Conservation (phyloP, 2,797 vertebrate species). For the Atherinosoma microstoma region DNA sequence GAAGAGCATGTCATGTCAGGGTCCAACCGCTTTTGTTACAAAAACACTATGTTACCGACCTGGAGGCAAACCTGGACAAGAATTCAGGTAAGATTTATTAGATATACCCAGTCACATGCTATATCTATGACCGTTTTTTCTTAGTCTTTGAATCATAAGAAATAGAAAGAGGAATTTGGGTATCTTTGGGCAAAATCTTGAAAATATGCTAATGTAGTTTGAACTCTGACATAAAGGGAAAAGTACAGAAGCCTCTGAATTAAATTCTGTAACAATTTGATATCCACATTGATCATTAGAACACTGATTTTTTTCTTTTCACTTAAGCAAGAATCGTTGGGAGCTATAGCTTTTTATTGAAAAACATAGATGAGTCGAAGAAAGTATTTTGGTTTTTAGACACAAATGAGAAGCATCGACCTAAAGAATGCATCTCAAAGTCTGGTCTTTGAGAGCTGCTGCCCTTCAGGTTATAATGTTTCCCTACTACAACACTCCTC, state of each 20-base stretch:
- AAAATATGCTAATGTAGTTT: neutral
- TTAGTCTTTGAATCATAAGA: neutral
- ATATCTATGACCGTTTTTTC: neutral
- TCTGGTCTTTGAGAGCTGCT: too few species aligned
- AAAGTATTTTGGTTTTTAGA: too few species aligned
- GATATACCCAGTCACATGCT: neutral
- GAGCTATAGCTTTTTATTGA: too few species aligned
- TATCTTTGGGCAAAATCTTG: neutral
- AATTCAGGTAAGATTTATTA: conserved; percentile 84
- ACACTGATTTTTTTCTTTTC: too few species aligned
- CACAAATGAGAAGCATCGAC: too few species aligned
- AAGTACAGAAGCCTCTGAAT: neutral
- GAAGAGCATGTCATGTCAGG: conserved; percentile 9
- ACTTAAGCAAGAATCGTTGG: too few species aligned
- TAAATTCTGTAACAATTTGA: neutral
- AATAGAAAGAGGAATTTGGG: neutral
- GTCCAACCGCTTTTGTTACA: conserved; percentile 87
- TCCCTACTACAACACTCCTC: too few species aligned
- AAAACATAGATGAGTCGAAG: too few species aligned
- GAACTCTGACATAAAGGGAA: neutral
- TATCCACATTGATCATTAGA: neutral
- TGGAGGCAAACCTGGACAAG: conserved; percentile 94
- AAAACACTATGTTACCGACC: conserved; percentile 80
- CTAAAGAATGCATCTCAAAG: too few species aligned
- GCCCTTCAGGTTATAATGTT: too few species aligned